A percentile compares a stretch with the other conserved stretches of the same genome.
Conservation (phyloP, 53 echinoderm and acorn worm genomes). For the Astropecten irregularis region DNA sequence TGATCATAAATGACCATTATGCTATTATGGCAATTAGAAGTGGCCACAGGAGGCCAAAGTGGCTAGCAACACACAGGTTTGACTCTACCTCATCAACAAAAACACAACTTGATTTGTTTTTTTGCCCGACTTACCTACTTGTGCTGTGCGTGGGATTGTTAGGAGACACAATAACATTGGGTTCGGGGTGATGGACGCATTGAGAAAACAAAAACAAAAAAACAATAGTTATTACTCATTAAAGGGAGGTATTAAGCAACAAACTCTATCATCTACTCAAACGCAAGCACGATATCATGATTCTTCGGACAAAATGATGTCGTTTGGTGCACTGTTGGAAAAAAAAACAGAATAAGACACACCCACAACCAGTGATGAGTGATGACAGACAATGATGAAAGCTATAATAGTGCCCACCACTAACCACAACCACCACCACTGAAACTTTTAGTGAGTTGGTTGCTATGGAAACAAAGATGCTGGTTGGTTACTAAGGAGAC, state of each 20-base stretch:
- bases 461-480: conserved; percentile 35
- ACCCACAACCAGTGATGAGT: conserved; percentile 14
- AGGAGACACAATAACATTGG: not conserved
- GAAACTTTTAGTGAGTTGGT: conserved; percentile 2
- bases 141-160: conserved; percentile 15
- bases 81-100: too few species aligned
- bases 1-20: too few species aligned
- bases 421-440: not conserved
- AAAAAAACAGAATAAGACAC: not conserved
- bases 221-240: too few species aligned
- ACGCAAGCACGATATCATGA: not conserved
- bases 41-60: too few species aligned
- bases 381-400: not conserved
- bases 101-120: too few species aligned
- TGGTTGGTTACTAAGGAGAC: conserved; percentile 17
- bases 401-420: not conserved
- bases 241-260: too few species aligned
- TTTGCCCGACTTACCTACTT: conserved; percentile 57
- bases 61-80: too few species aligned
- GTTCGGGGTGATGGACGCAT: too few species aligned
- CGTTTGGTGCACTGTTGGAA: conserved; percentile 15
- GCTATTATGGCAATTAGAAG: too few species aligned
- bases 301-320: not conserved
- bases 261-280: too few species aligned
- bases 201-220: too few species aligned